Evolutionary conservation across 1,140 invertebrate species (phyloP), one percentile per base, ranked within the genome.

Genomic region (Copidosoma floridanum): DNA sequence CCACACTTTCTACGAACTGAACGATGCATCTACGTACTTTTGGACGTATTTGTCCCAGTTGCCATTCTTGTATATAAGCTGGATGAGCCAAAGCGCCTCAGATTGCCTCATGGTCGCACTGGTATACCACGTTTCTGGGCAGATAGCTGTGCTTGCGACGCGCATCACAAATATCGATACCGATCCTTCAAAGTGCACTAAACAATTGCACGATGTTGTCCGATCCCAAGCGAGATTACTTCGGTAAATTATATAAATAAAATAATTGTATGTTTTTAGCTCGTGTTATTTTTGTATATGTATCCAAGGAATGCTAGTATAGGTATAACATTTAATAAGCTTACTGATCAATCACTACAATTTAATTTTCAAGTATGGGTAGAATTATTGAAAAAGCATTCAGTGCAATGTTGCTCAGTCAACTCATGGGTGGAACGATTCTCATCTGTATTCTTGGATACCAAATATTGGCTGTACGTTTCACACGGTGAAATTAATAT

Each of bases 311-410:
- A n/a, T n/a, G n/a, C n/a, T n/a, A n/a, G n/a, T n/a, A n/a, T n/a
- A n/a, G n/a, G n/a, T n/a, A n/a, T n/a, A n/a, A n/a, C n/a, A n/a
- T n/a, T n/a, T n/a, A n/a, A n/a, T n/a, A n/a, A n/a, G n/a, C n/a
- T n/a, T n/a, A n/a, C n/a, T n/a, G n/a, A n/a, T n/a, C n/a, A n/a
- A n/a, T n/a, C n/a, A n/a, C n/a, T n/a, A n/a, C n/a, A n/a, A n/a
- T n/a, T n/a, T n/a, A n/a, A n/a, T n/a, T n/a, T n/a, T n/a, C n/a
- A 20, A 78, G 74, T 51, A 71, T 78, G 71, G 73, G 71, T 27
- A 64, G 63, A 38, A 35, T 24, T 2, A 64, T 76, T 48, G 27
- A 67, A 46, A 46, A 72, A 41, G 67, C 68, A 14, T 76, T 74
- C 24, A 72, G 65, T 54, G 55, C 64, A n/a, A 75, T 63, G 10